Evolutionary conservation across 35 echinoderm and acorn worm genomes (phyloP).

Genomic region (Eucidaris tribuloides): DNA sequence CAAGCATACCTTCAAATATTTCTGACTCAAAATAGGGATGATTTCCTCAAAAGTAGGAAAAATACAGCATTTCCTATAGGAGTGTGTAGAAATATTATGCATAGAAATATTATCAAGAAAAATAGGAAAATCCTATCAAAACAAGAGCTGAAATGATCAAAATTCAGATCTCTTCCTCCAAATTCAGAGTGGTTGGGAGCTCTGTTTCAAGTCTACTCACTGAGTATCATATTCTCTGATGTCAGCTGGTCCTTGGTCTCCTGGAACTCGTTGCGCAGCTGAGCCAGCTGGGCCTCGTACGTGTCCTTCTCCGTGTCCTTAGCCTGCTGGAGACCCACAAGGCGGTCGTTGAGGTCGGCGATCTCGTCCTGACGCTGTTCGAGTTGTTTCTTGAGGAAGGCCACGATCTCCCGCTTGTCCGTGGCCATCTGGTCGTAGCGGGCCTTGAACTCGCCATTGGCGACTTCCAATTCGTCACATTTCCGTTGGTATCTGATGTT

Average conservation of each 20-base stretch:
- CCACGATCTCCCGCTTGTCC: conserved; percentile 97
- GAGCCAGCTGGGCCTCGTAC: conserved; percentile 93
- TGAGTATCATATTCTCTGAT: conserved; percentile 95
- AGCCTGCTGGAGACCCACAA: conserved; percentile 90
- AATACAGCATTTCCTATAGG: too few relatives aligned
- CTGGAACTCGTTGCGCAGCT: conserved; percentile 95
- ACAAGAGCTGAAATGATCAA: too few relatives aligned
- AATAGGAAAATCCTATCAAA: too few relatives aligned
- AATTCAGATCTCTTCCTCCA: too few relatives aligned
- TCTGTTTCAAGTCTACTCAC: too few relatives aligned
- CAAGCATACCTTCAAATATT: too few relatives aligned
- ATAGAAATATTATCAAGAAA: too few relatives aligned
- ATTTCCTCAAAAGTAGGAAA: too few relatives aligned
- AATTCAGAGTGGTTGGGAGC: too few relatives aligned
- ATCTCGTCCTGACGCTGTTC: conserved; percentile 98
- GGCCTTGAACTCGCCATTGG: conserved; percentile 76
- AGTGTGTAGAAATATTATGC: too few relatives aligned
- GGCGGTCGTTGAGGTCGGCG: conserved; percentile 92
- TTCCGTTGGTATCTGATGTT: conserved; percentile 85
- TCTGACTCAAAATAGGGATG: too few relatives aligned
- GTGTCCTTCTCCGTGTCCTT: conserved; percentile 97
- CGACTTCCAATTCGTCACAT: conserved; percentile 91
- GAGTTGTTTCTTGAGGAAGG: conserved; percentile 97
- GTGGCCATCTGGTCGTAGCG: conserved; percentile 95
- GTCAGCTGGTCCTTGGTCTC: conserved; percentile 97